Evolutionary conservation across 2,888 invertebrate species (phyloP).

Genomic region (Linhomoeus sp.): DNA sequence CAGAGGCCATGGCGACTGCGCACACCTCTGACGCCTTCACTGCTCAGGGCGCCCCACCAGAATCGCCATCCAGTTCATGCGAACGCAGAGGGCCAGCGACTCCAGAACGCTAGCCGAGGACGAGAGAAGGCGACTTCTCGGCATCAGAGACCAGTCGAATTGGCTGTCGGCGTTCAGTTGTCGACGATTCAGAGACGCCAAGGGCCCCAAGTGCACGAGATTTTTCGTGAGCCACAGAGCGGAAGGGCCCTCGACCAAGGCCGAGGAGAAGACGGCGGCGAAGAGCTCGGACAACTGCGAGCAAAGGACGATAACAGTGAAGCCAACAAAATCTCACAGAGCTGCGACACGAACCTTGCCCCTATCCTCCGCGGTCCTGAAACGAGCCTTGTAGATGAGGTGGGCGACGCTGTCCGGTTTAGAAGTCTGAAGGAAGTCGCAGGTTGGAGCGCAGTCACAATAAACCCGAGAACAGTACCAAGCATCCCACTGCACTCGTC

Average conservation of each 20-base stretch:
- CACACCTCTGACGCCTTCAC: neutral
- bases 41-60: constrained; percentile 39
- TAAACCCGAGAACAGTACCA: too few relatives aligned
- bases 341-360: constrained; percentile 29
- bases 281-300: neutral
- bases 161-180: neutral
- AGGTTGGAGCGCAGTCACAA: too few relatives aligned
- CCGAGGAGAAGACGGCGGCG: neutral
- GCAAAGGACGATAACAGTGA: too few relatives aligned
- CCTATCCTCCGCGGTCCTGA: constrained; percentile 58
- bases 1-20: neutral
- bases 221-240: constrained; percentile 6
- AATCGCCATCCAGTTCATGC: constrained; percentile 78
- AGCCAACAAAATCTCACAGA: neutral
- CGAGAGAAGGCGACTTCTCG: constrained; percentile 6
- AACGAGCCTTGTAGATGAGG: constrained; percentile 65
- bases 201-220: neutral
- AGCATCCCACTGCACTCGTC: too few relatives aligned
- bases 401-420: constrained; percentile 37
- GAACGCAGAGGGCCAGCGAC: constrained; percentile 60
- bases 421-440: too few relatives aligned
- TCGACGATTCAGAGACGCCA: neutral
- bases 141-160: neutral
- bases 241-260: constrained; percentile 1
- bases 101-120: constrained; percentile 42